A percentile compares a stretch with the other conserved stretches of the same genome.
These are phyloP conservation scores for Pangasianodon hypophthalmus DNA, from an alignment of 2,113 vertebrate species.

Conservation along the genomic window DNA sequence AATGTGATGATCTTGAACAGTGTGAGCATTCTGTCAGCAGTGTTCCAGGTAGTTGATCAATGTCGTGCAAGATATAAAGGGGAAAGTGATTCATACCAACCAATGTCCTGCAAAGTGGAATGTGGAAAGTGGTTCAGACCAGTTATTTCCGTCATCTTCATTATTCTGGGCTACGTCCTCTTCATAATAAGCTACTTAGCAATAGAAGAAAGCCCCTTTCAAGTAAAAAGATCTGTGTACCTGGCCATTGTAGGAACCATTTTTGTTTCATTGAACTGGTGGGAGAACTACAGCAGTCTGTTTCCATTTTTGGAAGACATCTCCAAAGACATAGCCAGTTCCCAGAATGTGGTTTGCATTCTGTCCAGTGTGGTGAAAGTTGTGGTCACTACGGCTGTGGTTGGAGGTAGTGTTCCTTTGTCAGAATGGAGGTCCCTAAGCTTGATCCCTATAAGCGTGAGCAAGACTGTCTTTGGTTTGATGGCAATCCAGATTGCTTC, in stretches of 20 bases:
- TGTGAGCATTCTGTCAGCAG: constrained; percentile 60
- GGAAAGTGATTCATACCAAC: constrained; percentile 1
- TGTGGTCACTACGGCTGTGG: constrained; percentile 38
- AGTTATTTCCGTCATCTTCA: constrained; percentile 17
- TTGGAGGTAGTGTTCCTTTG: constrained; percentile 22
- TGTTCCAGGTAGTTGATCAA: constrained; percentile 61
- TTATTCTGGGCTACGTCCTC: constrained; percentile 37
- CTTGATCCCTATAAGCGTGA: constrained; percentile 46
- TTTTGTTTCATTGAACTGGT: constrained; percentile 55
- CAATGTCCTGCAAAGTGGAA: background rate
- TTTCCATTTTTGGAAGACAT: constrained; percentile 44
- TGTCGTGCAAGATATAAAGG: constrained; percentile 12
- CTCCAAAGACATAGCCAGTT: constrained; percentile 37
- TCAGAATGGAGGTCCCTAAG: background rate
- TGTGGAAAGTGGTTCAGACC: constrained; percentile 11
- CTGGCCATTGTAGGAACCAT: constrained; percentile 47
- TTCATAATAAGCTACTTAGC: constrained; percentile 32
- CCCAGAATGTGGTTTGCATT: constrained; percentile 46
- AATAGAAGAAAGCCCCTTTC: background rate
- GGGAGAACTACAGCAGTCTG: constrained; percentile 53
- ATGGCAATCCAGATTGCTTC: constrained; percentile 66
- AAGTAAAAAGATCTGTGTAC: background rate
- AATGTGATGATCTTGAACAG: constrained; percentile 70
- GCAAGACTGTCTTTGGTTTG: constrained; percentile 51
- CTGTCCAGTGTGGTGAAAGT: constrained; percentile 50